Evolutionary conservation across 2,113 vertebrate genomes (phyloP), one percentile per base, ranked within the genome.

Genomic region (Menidia beryllina): DNA sequence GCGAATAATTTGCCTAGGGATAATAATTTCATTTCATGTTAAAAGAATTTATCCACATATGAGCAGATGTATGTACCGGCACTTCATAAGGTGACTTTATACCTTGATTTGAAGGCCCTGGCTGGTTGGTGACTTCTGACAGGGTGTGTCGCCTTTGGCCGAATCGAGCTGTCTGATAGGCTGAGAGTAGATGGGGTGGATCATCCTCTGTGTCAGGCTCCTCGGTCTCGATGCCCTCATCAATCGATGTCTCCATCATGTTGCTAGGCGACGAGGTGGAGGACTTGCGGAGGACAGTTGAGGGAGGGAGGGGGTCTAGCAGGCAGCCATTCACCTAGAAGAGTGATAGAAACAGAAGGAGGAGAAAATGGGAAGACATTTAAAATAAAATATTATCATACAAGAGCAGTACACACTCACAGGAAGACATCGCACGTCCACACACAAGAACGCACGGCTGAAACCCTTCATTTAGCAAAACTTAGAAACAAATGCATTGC

Each of bases 241-340:
- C 98, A 0, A 99, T 99, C 0, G 96, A 99, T 0, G 95, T 98
- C 81, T 98, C 97, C 97, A 99, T 99, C 96, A 98, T 94, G 92
- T 95, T 97, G 89, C 93, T 95, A 11, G 97, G 97, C 25, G 97
- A 93, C 0, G 97, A 96, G 19, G 96, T 95, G 90, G 96, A 96
- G 8, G 95, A 96, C 50, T 98, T 99, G 84, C 96, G 94, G 5
- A 92, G 93, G 9, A 91, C 85, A 66, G 89, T 85, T 61, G 95
- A 17, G 0, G 96, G 93, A 15, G 98, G 98, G 47, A 98, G 86
- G 0, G 97, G 97, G 79, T 99, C 98, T 72, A 98, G 92, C 81
- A 99, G 92, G 74, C 97, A 99, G 88, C 98, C 97, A 0, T 97
- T 97, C 20, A 99, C 95, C 97, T 99, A 78, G 27, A 19, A 41